Conservation (phyloP, 53 echinoderm and acorn worm species). For the Crossaster papposus region DNA sequence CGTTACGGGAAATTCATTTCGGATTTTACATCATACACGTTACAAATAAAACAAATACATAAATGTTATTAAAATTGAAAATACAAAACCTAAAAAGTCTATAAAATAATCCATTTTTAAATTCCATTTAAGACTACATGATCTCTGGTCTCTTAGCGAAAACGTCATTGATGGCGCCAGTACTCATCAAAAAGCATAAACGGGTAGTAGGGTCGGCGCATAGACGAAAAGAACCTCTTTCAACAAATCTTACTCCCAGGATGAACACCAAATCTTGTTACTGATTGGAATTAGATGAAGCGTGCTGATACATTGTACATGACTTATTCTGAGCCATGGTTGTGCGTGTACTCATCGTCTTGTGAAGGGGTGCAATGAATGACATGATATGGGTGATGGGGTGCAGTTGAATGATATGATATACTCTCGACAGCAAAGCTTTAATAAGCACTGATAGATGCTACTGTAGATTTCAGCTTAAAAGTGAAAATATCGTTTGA, state of each 20-base stretch:
- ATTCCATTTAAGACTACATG: too few species aligned
- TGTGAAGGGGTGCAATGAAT: neutral
- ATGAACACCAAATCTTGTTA: neutral
- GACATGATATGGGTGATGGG: neutral
- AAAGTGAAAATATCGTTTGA: too few species aligned
- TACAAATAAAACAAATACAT: too few species aligned
- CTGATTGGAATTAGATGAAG: neutral
- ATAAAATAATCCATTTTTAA: too few species aligned
- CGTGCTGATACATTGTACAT: neutral
- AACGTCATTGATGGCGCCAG: neutral
- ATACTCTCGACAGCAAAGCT: too few species aligned
- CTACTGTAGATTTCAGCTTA: too few species aligned
- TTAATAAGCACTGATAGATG: too few species aligned
- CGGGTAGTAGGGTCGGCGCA: neutral
- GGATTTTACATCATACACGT: too few species aligned
- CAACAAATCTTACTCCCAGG: neutral
- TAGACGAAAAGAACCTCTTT: neutral
- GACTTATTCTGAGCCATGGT: neutral
- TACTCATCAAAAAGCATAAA: neutral
- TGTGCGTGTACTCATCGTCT: neutral
- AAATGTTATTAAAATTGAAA: too few species aligned
- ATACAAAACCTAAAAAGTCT: too few species aligned
- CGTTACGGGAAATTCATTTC: too few species aligned
- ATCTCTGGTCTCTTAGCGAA: too few species aligned
- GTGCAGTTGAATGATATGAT: neutral